Base-by-base conservation (phyloP, 1,140 invertebrate genomes). In the Cotesia vestalis region DNA sequence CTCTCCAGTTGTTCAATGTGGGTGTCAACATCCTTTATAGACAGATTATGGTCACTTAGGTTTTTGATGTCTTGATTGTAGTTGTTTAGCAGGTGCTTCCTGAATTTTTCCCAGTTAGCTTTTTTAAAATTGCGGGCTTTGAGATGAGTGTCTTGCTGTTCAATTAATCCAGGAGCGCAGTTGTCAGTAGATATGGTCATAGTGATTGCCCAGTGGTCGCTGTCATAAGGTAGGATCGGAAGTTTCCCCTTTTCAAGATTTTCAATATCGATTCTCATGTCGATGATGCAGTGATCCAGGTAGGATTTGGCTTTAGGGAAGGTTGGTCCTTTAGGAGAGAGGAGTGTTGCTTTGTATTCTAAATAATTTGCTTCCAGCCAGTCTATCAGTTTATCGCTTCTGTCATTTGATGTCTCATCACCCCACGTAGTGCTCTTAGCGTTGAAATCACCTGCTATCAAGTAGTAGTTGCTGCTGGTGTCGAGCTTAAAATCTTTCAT, bases 401-500 rank as follows among this genome's bases (percentile, higher is more conserved):
- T 59, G 17, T 59, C 55, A 27, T 59, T 59, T 14, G 55, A 20
- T 14, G 20, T 20, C 1, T 1, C 5, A 20, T 59, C 55, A 2
- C 55, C 53, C 53, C 53, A 55, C 2, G 2, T 11, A 17, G 12
- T 55, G n/a, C 14, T 55, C 14, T 17, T 55, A 3, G 53, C 53
- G 53, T 55, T 55, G 14, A 55, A 55, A 55, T 55, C 53, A 4
- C 53, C 53, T n/a, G 53, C 53, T 55, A 55, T 55, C 12, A 55
- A 2, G 14, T 55, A 55, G 14, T 14, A 55, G 14, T 55, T 55
- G 14, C 17, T 55, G 4, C 53, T 55, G 38, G 38, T 40, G 4
- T 40, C 17, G 35, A 74, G 17, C 11, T 66, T 74, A 8, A 71
- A 38, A 14, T 40, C 17, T 55, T 36, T 35, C 20, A 57, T 51